These are phyloP conservation scores for Botia almorhae DNA, from an alignment of 2,797 vertebrate species.

Conservation along the genomic window DNA sequence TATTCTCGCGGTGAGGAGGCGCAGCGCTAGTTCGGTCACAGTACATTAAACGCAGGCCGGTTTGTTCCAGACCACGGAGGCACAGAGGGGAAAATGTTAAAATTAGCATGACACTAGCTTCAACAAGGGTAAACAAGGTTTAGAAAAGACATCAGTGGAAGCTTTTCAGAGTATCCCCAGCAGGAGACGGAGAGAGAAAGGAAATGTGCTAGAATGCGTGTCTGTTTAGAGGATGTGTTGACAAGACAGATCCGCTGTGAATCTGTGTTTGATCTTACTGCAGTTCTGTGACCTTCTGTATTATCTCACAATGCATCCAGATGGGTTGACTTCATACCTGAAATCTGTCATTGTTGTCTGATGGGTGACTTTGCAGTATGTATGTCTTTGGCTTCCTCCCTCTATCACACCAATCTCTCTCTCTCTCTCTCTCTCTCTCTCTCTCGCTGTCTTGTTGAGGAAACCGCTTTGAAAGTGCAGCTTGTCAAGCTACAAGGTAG, in stretches of 20 bases:
- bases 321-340: conserved; percentile 32
- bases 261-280: conserved; percentile 19
- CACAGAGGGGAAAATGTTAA: conserved; percentile 32
- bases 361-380: conserved; percentile 52
- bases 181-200: background rate
- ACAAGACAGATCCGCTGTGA: conserved; percentile 33
- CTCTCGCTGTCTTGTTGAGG: background rate
- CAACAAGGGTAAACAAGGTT: conserved; percentile 39
- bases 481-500: background rate
- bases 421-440: conserved; percentile 14
- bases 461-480: background rate
- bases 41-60: conserved; percentile 51
- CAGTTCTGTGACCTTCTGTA: conserved; percentile 44
- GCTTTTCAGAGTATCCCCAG: conserved; percentile 4
- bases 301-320: conserved; percentile 33
- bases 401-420: background rate
- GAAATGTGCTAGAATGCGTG: background rate
- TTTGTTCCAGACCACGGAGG: conserved; percentile 44
- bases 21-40: conserved; percentile 48
- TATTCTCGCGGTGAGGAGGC: conserved; percentile 46
- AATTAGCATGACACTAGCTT: conserved; percentile 39
- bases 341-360: conserved; percentile 34
- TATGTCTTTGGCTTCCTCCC: background rate
- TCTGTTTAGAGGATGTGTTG: conserved; percentile 15
- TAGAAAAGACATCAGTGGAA: background rate